Base-by-base conservation (phyloP, 1,140 invertebrate genomes). In the Caenorhabditis remanei region DNA sequence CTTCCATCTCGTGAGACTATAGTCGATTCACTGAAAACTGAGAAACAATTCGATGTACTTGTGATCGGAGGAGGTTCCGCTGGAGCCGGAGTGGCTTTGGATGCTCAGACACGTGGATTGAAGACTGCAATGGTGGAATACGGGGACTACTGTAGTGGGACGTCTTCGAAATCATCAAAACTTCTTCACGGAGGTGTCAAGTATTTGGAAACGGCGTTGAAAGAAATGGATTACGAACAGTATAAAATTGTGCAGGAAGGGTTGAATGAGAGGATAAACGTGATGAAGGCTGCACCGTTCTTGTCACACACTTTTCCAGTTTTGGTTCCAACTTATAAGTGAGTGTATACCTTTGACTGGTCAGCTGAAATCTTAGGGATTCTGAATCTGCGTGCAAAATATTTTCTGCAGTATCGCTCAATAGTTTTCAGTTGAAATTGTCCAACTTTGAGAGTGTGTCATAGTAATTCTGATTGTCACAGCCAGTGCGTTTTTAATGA, bases 161-260 rank as follows among this genome's bases (percentile, higher is more conserved):
- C 98, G 0, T 98, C 96, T 48, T 98, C 96, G 87, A 89, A 94
- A 85, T 97, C 96, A 91, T 99, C 98, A 0, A 99, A 99, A 94
- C 94, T 99, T 2, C 98, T 99, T 90, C 98, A 99, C 93, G 98
- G 98, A 19, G 98, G 98, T 79, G 98, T 99, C 0, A 88, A 87
- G n/a, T 88, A 88, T 75, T 79, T 88, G 21, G 98, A 99, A 93
- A 99, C 99, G 93, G 98, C 98, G 6, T 98, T 99, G 87, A 95
- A 99, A 94, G 93, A 96, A 90, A 93, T 98, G 58, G 98, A 91
- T 75, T 43, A 88, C 2, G 91, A 92, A 32, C 91, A 92, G 92
- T 99, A 98, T 93, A 95, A 94, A 93, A 99, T 99, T 97, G 97
- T 99, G 1, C 98, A 98, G 65, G 98, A 99, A 94, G 98, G 98